Percentiles rank a stretch among this genome's conserved stretches.
Evolutionary conservation across 1,140 invertebrate genomes (phyloP).

Genomic region (Drosophila jambulina): DNA sequence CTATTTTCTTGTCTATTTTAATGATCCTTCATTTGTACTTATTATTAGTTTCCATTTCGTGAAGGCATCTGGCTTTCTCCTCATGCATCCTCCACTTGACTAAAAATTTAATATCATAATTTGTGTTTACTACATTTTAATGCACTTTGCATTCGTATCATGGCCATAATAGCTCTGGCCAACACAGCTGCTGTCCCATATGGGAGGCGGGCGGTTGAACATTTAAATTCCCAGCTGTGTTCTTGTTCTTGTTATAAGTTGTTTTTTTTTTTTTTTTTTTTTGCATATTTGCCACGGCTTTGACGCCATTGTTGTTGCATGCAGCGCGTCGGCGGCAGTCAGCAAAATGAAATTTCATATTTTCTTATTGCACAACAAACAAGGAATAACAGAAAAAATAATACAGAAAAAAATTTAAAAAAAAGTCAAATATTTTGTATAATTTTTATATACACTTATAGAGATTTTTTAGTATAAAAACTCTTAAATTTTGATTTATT

Average conservation of each 20-base stretch:
- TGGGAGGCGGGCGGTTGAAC: conserved; percentile 32
- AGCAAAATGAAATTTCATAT: conserved; percentile 79
- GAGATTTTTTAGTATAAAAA: background rate
- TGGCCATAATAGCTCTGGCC: conserved; percentile 37
- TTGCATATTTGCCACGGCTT: conserved; percentile 57
- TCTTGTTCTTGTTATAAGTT: conserved; percentile 12
- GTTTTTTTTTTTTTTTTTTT: conserved; percentile 2
- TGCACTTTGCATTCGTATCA: conserved; percentile 64
- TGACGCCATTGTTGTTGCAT: conserved; percentile 78
- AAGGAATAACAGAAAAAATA: no score
- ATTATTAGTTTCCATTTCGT: conserved; percentile 38
- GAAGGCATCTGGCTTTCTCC: conserved; percentile 53
- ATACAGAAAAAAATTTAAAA: background rate
- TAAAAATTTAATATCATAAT: conserved; percentile 73
- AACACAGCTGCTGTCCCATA: conserved; percentile 69
- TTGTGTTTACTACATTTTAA: conserved; percentile 71
- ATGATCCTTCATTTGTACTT: conserved; percentile 36
- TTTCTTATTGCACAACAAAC: conserved; percentile 60
- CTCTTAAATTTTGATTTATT: background rate
- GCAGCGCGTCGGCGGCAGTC: conserved; percentile 43
- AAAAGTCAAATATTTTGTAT: conserved; percentile 12
- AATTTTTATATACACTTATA: conserved; percentile 15
- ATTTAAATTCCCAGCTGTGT: conserved; percentile 45
- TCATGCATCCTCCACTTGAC: conserved; percentile 51
- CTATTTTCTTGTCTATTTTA: conserved; percentile 13